Conservation (phyloP, 2,797 vertebrate genomes). For the Parauchenoglanis punctatus region DNA sequence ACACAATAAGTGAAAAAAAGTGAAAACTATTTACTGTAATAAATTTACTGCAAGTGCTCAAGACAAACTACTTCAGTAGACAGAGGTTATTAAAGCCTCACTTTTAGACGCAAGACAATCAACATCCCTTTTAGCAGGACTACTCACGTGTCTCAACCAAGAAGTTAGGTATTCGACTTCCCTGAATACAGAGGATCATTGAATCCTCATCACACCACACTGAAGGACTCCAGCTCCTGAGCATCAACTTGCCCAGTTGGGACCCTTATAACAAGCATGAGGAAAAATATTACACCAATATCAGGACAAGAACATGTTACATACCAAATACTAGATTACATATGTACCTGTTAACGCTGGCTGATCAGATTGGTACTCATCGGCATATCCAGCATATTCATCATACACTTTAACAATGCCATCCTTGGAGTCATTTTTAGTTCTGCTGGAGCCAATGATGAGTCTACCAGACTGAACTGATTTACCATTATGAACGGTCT, state of each 20-base stretch:
- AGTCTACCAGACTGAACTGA: background rate
- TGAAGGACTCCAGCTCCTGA: constrained; percentile 31
- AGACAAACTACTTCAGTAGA: no score
- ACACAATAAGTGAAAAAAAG: background rate
- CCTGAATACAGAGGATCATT: constrained; percentile 49
- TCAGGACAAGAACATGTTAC: background rate
- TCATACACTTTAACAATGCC: background rate
- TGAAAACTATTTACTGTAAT: background rate
- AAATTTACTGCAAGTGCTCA: background rate
- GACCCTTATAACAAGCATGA: constrained; percentile 6
- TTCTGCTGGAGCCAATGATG: background rate
- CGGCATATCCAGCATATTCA: background rate
- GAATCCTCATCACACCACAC: constrained; percentile 49
- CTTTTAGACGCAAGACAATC: background rate
- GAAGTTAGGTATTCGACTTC: constrained; percentile 35
- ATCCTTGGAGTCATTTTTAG: background rate
- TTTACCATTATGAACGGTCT: background rate
- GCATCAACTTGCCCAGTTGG: background rate
- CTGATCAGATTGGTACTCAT: constrained; percentile 12
- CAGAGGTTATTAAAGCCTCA: no score
- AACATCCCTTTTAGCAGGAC: background rate
- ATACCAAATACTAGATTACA: background rate
- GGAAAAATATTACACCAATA: background rate
- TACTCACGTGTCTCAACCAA: constrained; percentile 59
- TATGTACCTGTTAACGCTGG: background rate